Base-by-base conservation (phyloP, 1,140 invertebrate species). In the Leptopilina boulardi region DNA sequence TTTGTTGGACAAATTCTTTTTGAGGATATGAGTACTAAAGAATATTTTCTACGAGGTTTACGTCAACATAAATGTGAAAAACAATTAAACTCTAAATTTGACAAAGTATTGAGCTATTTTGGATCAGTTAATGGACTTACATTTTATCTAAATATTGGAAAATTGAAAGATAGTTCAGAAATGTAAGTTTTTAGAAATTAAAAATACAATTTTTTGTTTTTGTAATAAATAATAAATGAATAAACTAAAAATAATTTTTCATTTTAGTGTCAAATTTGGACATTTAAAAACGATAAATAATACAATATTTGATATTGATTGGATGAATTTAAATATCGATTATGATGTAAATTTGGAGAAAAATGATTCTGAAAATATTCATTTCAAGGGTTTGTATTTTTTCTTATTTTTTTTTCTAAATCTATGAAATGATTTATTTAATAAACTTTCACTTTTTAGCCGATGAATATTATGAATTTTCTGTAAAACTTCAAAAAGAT, bases 1-100 rank as follows among this genome's bases (percentile, higher is more conserved):
- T 75, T 92, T 13, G 78, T 88, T 38, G 93, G 92, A 1, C 80
- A 85, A 76, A 71, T 93, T 15, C 85, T 80, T 5, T 84, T 85
- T 21, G 88, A 89, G 51, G 87, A 88, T 47, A 80, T 80, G 75
- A 51, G 74, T 34, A 59, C 89, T 1, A 76, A 81, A 71, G 76
- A 80, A 77, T 78, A 94, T 9, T 91, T 89, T 54, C 80, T 93
- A 13, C 91, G 92, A 41, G 91, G 93, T 10, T 82, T 92, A 0
- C 90, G 92, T 70, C 92, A 93, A 70, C 87, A 91, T 75, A 86
- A 89, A 66, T 92, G 87, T 88, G 91, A 91, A 82, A 80, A 81
- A 70, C 73, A 84, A 30, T 80, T 86, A 38, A 78, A 74, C 13
- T 23, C 30, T 10, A 82, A 80, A 2, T 80, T 91, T 6, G 80